These are phyloP conservation scores for Drosophila pectinifera DNA, from an alignment of 1,140 invertebrate genomes.

Conservation along the genomic window DNA sequence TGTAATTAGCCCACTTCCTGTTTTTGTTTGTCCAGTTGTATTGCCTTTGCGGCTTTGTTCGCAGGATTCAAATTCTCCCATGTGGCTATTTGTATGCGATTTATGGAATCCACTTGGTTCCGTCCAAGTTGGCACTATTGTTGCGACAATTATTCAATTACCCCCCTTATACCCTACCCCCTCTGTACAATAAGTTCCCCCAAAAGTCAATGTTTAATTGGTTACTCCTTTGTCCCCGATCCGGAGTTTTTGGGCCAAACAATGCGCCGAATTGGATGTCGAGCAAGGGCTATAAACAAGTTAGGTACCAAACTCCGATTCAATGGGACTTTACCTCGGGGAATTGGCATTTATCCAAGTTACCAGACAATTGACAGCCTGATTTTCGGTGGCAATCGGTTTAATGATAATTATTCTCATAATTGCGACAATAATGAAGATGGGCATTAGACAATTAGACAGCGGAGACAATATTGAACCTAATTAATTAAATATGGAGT, in stretches of 20 bases:
- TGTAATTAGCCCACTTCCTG: slow-evolving; percentile 57
- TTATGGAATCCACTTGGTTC: slow-evolving; percentile 45
- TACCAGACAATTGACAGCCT: slow-evolving; percentile 20
- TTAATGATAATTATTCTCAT: slow-evolving; percentile 36
- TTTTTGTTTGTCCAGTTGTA: slow-evolving; percentile 48
- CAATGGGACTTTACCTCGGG: slow-evolving; percentile 1
- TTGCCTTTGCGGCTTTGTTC: slow-evolving; percentile 54
- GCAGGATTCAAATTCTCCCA: slow-evolving; percentile 52
- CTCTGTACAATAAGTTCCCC: too few relatives aligned
- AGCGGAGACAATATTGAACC: slow-evolving; percentile 8
- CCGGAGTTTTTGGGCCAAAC: slow-evolving; percentile 15
- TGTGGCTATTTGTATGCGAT: slow-evolving; percentile 55
- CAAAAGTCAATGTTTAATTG: slow-evolving; percentile 46
- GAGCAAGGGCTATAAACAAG: slow-evolving; percentile 6
- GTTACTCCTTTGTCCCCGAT: slow-evolving; percentile 10
- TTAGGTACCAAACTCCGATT: background rate
- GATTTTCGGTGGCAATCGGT: slow-evolving; percentile 14
- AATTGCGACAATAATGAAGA: slow-evolving; percentile 21
- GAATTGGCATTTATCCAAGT: slow-evolving; percentile 16
- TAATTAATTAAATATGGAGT: slow-evolving; percentile 15
- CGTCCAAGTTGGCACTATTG: slow-evolving; percentile 44
- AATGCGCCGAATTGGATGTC: slow-evolving; percentile 22
- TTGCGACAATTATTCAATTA: slow-evolving; percentile 56
- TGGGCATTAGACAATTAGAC: slow-evolving; percentile 10
- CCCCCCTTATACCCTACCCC: too few relatives aligned